Evolutionary conservation across 2,797 vertebrate genomes (phyloP), one percentile per base, ranked within the genome.

Genomic region (Eurystomus glaucurus): DNA sequence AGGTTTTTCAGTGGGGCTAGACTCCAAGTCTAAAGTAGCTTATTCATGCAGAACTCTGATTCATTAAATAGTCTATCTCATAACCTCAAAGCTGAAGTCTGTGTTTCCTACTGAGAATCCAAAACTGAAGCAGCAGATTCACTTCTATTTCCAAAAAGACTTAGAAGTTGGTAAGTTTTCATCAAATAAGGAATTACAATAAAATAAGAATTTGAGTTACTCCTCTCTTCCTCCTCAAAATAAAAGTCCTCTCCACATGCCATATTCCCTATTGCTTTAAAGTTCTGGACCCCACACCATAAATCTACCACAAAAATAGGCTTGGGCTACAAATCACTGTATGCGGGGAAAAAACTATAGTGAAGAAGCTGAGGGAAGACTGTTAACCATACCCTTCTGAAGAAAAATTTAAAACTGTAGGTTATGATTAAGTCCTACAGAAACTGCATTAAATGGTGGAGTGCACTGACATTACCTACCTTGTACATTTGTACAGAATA

Each of bases 171-270:
- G 33, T 55, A 57, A 4, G 10, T 45, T 90, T 83, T 62, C 29
- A 78, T 46, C 15, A 85, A 66, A 26, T 26, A 58, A 60, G 20
- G 16, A 64, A 17, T 64, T 41, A 45, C 0, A 0, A 9, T 62
- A 58, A 92, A 46, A 17, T 48, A 77, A 55, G 23, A 46, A 61
- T 23, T 35, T 14, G 14, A 82, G 26, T 57, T 61, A 46, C 7
- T 85, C 5, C 15, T 85, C 29, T 52, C 4, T 46, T 62, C n/a
- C 8, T 77, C 14, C 29, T 11, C 51, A 39, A 58, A 74, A 51
- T 15, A 51, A 10, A 78, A 68, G n/a, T 61, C 12, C 8, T 61
- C 26, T 55, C 9, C 37, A 31, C 3, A 22, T 17, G 23, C 19
- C 8, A 5, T 16, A 26, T 61, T 84, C 35, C 10, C 65, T 19